Evolutionary conservation across 2,888 invertebrate species (phyloP), one percentile per base, ranked within the genome.

Genomic region (Autographa pulchrina): DNA sequence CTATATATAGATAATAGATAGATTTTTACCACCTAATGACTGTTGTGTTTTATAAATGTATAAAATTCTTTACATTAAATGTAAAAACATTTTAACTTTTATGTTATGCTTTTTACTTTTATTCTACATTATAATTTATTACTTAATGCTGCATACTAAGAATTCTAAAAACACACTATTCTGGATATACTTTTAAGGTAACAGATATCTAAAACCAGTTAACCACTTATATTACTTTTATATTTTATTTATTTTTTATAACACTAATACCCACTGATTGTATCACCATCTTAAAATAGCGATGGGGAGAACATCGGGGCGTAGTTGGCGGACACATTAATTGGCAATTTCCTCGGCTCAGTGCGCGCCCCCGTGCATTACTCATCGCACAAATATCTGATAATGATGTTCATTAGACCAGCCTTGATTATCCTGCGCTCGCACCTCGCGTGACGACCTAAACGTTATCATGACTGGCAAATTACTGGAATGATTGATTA

Each of bases 271-370:
- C 0, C 75, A 54, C 77, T 71, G 54, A 62, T 62, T 82, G 81
- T 71, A 69, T 80, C 77, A 65, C 66, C 66, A 66, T 68, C 76
- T 77, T 80, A 72, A 77, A 80, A 76, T 78, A 81, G 74, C 74
- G 74, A 75, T 77, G 77, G 83, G 72, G 73, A 64, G 75, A 71
- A 74, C 68, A 74, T 74, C 75, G 70, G 70, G 75, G 78, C 72
- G 84, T 83, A 80, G 85, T 77, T 78, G 82, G 83, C 84, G 86
- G 87, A 89, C 87, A 90, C 90, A 91, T 91, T 93, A 93, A 93
- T 93, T 93, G 92, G 89, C 92, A 91, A 93, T 93, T 92, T 92
- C 92, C 92, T 85, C 76, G 67, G 82, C 84, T 85, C 82, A 77
- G 82, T 84, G 86, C 81, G 72, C 77, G 73, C 81, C 78, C 75